Conservation (phyloP, 2,888 invertebrate species). For the Mimachlamys varia region DNA sequence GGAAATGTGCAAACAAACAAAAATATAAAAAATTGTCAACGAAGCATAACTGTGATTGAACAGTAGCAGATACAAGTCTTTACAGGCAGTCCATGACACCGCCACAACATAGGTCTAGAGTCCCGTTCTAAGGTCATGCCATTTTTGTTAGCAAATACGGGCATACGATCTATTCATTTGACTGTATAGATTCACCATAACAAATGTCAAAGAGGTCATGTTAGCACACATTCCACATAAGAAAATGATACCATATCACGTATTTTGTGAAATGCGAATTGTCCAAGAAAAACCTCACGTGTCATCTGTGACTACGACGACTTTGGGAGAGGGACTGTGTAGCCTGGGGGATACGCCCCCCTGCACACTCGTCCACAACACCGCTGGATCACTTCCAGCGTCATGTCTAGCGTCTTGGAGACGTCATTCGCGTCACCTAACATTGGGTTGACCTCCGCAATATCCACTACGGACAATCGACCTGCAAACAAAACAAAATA, state of each 20-base stretch:
- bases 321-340: constrained; percentile 62
- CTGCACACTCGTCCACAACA: constrained; percentile 82
- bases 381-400: constrained; percentile 89
- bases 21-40: background rate
- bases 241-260: too few species aligned
- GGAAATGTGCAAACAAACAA: too few species aligned
- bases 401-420: constrained; percentile 88
- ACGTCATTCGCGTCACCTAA: constrained; percentile 88
- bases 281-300: background rate
- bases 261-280: too few species aligned
- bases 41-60: background rate
- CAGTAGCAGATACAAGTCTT: background rate
- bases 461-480: constrained; percentile 90
- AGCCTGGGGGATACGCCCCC: constrained; percentile 70
- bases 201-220: too few species aligned
- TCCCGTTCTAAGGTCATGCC: too few species aligned
- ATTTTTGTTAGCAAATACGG: too few species aligned
- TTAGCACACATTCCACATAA: too few species aligned
- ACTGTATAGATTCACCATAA: too few species aligned
- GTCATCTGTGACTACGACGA: background rate
- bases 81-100: background rate
- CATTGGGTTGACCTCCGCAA: constrained; percentile 95
- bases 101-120: background rate
- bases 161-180: too few species aligned
- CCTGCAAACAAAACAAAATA: constrained; percentile 65